Base-by-base conservation (phyloP, 2,113 vertebrate genomes). In the Dicrurus megarhynchus region DNA sequence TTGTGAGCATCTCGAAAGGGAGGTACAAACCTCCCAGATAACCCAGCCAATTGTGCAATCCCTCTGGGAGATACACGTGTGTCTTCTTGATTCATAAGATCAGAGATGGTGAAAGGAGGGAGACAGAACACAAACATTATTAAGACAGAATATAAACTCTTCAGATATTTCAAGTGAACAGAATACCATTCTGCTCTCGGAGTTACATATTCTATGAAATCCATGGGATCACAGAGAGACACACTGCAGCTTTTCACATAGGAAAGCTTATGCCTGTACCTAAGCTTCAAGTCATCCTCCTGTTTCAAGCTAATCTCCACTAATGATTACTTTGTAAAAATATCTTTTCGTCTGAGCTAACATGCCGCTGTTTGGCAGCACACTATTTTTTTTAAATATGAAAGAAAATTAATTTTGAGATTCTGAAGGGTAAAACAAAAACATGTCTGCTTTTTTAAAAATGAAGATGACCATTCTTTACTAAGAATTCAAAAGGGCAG, bases 291-390 rank as follows among this genome's bases (percentile, higher is more conserved):
- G 21, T 76, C 37, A 68, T 65, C 13, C 26, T 92, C n/a, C 47
- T 18, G 1, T 63, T 84, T 55, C 46, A 92, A 37, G 41, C 33
- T 64, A 42, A 86, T 32, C 30, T 84, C 39, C 63, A 61, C 30
- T 74, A 67, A 86, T 15, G 23, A 16, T 77, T 59, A 39, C 47
- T 57, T 84, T 47, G 63, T 63, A 57, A 89, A 88, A 80, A 39
- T 21, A 52, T 11, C 11, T 68, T 89, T 83, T 37, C 33, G 76
- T 87, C 46, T 49, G 28, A 84, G 56, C 28, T 71, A 86, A 37
- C 8, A 37, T 8, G 7, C 10, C 0, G 0, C 24, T 65, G 24
- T 47, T 77, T 44, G 24, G 42, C 64, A 93, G 33, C 32, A 85
- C n/a, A 53, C 7, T 35, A 3, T 16, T 35, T 79, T 71, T 73